These are phyloP conservation scores for Sycobia sp. DNA, from an alignment of 1,140 invertebrate genomes.

Conservation along the genomic window DNA sequence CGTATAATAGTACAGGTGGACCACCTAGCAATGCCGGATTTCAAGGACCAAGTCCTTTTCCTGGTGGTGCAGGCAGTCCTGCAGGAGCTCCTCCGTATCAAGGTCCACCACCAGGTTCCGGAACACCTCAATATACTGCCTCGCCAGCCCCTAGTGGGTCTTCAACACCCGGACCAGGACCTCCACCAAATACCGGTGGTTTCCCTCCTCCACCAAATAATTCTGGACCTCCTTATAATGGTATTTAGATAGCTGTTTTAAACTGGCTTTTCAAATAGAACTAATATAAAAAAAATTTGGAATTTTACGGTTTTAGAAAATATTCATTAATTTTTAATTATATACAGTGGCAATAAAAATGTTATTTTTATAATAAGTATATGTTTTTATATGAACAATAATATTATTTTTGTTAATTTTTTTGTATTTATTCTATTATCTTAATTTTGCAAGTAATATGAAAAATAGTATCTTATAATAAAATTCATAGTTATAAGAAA, in stretches of 20 bases:
- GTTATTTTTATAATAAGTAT: too few species aligned
- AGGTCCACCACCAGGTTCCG: slow-evolving; percentile 72
- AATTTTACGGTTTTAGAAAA: too few species aligned
- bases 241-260: slow-evolving; percentile 35
- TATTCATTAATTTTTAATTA: too few species aligned
- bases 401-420: too few species aligned
- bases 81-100: slow-evolving; percentile 68
- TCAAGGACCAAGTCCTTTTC: slow-evolving; percentile 67
- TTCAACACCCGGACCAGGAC: slow-evolving; percentile 72
- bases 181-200: slow-evolving; percentile 65
- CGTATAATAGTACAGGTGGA: slow-evolving; percentile 64
- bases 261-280: background rate
- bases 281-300: background rate
- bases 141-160: slow-evolving; percentile 78
- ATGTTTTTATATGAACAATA: too few species aligned
- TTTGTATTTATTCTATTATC: too few species aligned
- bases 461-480: too few species aligned
- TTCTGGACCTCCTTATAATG: slow-evolving; percentile 69
- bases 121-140: slow-evolving; percentile 75
- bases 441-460: too few species aligned
- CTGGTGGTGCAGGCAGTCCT: slow-evolving; percentile 69
- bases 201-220: slow-evolving; percentile 71
- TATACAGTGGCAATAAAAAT: too few species aligned
- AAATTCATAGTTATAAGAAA: too few species aligned
- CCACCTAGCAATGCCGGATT: slow-evolving; percentile 63